Evolutionary conservation across 2,797 vertebrate genomes (phyloP), one percentile per base, ranked within the genome.

Genomic region (Rostrhamus sociabilis): DNA sequence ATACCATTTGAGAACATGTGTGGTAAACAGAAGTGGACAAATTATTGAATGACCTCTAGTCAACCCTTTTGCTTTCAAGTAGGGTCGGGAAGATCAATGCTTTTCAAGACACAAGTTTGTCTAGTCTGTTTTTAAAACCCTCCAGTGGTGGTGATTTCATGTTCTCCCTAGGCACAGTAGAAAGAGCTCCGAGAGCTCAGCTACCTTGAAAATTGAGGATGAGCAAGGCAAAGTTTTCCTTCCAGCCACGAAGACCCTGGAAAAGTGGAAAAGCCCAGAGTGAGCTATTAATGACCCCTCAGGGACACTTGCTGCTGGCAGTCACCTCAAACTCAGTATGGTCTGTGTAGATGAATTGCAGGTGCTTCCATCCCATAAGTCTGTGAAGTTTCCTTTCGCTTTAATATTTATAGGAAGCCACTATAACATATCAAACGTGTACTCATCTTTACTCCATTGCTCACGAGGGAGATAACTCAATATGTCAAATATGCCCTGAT

Each of bases 401-500:
- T 97, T 93, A 97, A 94, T 96, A 97, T 95, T 95, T 95, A 95
- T 97, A 95, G 88, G 95, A 77, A 97, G 77, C 74, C 64, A 71
- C 92, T 95, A 58, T 94, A 94, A 94, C 94, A 93, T 92, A 97
- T 94, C 94, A 96, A 97, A 93, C 11, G 8, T 82, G 80, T 63
- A 79, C 93, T 96, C 93, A 82, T 97, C 93, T 96, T 92, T 62
- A 87, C 80, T 94, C 91, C 77, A 93, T 96, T 92, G 92, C 94
- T 97, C 93, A 92, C 9, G 22, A 89, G 83, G 67, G 71, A 81
- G 86, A 96, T 93, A 96, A 94, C 90, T 96, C 94, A 92, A 53
- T 67, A 26, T 85, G 92, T 96, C 94, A 90, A 92, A 94, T 88
- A 79, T 42, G 63, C 83, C 89, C 83, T 81, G 92, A 97, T 95